Evolutionary conservation across 1,140 invertebrate species (phyloP).

Genomic region (Zaprionus tsacasi): DNA sequence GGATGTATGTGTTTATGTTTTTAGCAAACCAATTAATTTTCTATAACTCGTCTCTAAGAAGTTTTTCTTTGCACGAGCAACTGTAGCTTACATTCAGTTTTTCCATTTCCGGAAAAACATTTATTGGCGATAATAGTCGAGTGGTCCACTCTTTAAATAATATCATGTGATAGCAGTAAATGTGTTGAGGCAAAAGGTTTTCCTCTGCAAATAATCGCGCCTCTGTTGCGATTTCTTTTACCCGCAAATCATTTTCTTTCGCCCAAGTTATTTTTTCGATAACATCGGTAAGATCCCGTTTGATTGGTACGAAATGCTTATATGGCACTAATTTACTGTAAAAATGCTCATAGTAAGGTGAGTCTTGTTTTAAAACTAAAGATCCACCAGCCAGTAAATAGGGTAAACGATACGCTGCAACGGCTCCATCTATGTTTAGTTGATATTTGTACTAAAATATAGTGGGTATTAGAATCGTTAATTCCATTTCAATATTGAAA

Average conservation of each 20-base stretch:
- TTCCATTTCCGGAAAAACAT: conserved; percentile 90
- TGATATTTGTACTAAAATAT: conserved; percentile 96
- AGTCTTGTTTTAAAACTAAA: conserved; percentile 96
- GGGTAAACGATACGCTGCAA: conserved; percentile 97
- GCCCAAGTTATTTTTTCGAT: conserved; percentile 93
- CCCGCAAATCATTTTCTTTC: conserved; percentile 90
- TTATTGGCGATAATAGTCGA: conserved; percentile 86
- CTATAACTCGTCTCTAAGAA: conserved; percentile 62
- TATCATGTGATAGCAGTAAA: conserved; percentile 95
- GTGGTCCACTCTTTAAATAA: conserved; percentile 93
- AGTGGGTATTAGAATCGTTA: background rate
- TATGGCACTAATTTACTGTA: conserved; percentile 91
- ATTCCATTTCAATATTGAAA: background rate
- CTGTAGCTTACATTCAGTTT: conserved; percentile 86
- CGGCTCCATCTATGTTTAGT: conserved; percentile 97
- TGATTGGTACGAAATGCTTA: conserved; percentile 94
- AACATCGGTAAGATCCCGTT: conserved; percentile 91
- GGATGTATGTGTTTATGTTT: background rate
- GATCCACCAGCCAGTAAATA: conserved; percentile 95
- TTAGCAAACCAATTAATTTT: background rate
- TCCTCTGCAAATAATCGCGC: conserved; percentile 90
- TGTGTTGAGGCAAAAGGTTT: conserved; percentile 92
- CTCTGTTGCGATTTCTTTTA: conserved; percentile 88
- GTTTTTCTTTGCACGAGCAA: conserved; percentile 84
- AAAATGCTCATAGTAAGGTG: conserved; percentile 97